These are phyloP conservation scores for Emydura subglobosa DNA, from an alignment of 2,113 vertebrate genomes.

Conservation along the genomic window DNA sequence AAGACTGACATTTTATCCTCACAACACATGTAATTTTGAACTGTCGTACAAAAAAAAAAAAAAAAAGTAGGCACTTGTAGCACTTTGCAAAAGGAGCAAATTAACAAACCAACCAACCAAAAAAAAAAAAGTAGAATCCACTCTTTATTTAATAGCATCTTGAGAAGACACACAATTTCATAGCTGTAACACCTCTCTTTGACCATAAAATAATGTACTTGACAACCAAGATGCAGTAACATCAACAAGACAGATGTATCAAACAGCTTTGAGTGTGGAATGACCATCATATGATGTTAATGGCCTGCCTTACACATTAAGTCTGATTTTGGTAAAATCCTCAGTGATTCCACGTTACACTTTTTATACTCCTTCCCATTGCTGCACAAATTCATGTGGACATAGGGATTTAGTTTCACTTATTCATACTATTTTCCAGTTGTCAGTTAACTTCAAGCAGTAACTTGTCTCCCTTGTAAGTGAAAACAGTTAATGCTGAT, in stretches of 20 bases:
- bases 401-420: not conserved
- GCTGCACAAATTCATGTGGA: not conserved
- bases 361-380: not conserved
- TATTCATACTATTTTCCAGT: not conserved
- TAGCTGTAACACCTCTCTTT: not conserved
- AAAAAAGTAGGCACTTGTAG: not conserved
- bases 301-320: conserved; percentile 47
- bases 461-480: not conserved
- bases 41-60: not conserved
- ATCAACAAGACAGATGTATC: conserved; percentile 19
- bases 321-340: conserved; percentile 52
- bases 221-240: conserved; percentile 2
- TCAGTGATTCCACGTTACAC: conserved; percentile 51
- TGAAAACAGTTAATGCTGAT: conserved; percentile 4
- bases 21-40: too few relatives aligned
- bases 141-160: not conserved
- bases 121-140: not conserved
- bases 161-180: not conserved
- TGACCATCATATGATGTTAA: conserved; percentile 36
- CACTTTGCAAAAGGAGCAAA: not conserved
- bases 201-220: conserved; percentile 40
- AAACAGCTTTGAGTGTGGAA: conserved; percentile 56
- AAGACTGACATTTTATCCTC: too few relatives aligned
- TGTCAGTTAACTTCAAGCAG: not conserved
- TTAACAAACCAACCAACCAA: not conserved